Conservation (phyloP, 2,888 invertebrate genomes). For the Trachelus tabidus region DNA sequence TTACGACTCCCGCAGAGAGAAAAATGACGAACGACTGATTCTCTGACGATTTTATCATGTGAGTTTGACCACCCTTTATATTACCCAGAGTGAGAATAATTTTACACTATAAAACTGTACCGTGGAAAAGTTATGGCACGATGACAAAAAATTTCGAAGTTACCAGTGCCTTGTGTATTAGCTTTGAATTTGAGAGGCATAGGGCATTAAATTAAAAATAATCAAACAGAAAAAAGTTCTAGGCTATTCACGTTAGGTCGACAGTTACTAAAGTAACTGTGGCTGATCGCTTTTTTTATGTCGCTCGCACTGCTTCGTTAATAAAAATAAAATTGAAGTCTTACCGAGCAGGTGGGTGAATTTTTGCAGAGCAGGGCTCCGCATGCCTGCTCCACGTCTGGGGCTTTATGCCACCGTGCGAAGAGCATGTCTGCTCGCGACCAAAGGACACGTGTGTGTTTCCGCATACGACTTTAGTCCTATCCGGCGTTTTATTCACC, state of each 20-base stretch:
- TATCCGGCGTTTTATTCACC: background rate
- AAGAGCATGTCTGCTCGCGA: background rate
- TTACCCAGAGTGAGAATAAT: background rate
- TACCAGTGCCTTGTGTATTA: background rate
- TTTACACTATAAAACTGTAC: background rate
- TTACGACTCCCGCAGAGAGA: background rate
- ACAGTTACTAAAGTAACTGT: background rate
- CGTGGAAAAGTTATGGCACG: background rate
- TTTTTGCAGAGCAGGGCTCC: background rate
- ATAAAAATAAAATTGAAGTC: background rate
- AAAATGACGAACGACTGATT: background rate
- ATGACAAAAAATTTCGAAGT: background rate
- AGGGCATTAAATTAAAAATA: background rate
- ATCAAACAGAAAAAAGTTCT: background rate
- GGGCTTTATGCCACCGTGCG: background rate
- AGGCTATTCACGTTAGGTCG: background rate
- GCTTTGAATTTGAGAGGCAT: background rate
- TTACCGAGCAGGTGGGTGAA: background rate
- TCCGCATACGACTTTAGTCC: background rate
- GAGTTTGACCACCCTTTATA: background rate
- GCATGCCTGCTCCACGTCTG: background rate
- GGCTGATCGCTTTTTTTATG: background rate
- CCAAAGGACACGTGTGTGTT: background rate
- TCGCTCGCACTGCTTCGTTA: background rate
- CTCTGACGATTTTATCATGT: background rate